Conservation (phyloP, 2,888 invertebrate genomes). For the Hipparchia sbordonii region DNA sequence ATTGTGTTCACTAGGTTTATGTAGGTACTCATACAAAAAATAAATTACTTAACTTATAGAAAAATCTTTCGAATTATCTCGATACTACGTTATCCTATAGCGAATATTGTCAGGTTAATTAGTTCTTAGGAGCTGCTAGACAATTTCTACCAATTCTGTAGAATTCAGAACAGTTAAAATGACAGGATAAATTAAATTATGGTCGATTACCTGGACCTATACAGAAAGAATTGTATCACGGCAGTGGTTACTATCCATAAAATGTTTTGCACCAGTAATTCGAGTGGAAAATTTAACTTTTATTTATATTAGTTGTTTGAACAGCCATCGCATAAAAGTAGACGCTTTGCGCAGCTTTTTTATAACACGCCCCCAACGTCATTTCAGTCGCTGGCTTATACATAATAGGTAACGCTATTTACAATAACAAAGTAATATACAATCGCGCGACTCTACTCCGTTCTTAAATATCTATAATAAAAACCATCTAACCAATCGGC, state of each 20-base stretch:
- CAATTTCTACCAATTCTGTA: neutral
- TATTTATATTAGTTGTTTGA: neutral
- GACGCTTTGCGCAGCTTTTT: conserved; percentile 1
- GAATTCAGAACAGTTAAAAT: neutral
- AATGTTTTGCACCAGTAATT: neutral
- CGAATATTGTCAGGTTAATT: conserved; percentile 10
- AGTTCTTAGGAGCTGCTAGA: neutral
- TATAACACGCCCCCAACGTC: conserved; percentile 7
- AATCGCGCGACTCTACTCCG: conserved; percentile 51
- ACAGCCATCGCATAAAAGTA: conserved; percentile 1
- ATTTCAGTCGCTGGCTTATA: conserved; percentile 30
- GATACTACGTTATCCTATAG: conserved; percentile 7
- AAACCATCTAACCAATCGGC: conserved; percentile 44
- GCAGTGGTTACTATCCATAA: neutral
- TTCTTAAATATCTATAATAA: conserved; percentile 50
- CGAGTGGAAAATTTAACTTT: neutral
- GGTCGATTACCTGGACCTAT: too few species aligned
- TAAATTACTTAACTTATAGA: too few species aligned
- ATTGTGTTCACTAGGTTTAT: too few species aligned
- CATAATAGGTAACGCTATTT: conserved; percentile 56
- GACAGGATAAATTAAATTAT: neutral
- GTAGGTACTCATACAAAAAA: neutral
- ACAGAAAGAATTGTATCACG: neutral
- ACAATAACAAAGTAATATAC: conserved; percentile 66
- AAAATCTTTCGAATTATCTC: neutral